Evolutionary conservation across 2,888 invertebrate genomes (phyloP).

Genomic region (Leuctra nigra): DNA sequence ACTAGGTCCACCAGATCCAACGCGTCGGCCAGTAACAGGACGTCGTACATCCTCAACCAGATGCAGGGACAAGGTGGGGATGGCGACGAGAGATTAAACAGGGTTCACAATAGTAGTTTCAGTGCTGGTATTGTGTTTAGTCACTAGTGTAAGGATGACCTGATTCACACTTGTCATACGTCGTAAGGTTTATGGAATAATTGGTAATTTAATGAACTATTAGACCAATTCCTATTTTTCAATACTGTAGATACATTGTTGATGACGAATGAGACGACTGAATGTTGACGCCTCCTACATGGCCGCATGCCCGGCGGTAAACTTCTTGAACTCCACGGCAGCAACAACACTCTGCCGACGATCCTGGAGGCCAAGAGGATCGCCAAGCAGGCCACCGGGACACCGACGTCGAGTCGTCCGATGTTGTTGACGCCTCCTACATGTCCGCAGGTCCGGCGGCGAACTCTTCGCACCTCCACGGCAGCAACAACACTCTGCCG

Average conservation of each 20-base stretch:
- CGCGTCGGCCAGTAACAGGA: too few species aligned
- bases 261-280: background rate
- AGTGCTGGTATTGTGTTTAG: too few species aligned
- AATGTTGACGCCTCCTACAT: background rate
- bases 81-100: too few species aligned
- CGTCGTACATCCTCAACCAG: too few species aligned
- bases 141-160: too few species aligned
- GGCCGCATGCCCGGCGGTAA: background rate
- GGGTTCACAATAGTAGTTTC: too few species aligned
- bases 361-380: slow-evolving; percentile 37
- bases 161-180: too few species aligned
- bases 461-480: too few species aligned
- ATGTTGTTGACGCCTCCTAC: slow-evolving; percentile 40
- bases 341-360: slow-evolving; percentile 38
- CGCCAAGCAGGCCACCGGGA: slow-evolving; percentile 11
- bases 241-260: slow-evolving; percentile 25
- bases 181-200: too few species aligned
- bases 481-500: slow-evolving; percentile 35
- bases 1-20: too few species aligned
- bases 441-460: background rate
- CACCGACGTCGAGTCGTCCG: slow-evolving; percentile 30
- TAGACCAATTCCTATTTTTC: slow-evolving; percentile 23
- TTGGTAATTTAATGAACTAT: too few species aligned
- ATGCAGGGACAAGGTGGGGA: too few species aligned
- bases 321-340: background rate